These are phyloP conservation scores for Acrocyrtus sp. DNA, from an alignment of 2,888 invertebrate genomes.

Conservation along the genomic window DNA sequence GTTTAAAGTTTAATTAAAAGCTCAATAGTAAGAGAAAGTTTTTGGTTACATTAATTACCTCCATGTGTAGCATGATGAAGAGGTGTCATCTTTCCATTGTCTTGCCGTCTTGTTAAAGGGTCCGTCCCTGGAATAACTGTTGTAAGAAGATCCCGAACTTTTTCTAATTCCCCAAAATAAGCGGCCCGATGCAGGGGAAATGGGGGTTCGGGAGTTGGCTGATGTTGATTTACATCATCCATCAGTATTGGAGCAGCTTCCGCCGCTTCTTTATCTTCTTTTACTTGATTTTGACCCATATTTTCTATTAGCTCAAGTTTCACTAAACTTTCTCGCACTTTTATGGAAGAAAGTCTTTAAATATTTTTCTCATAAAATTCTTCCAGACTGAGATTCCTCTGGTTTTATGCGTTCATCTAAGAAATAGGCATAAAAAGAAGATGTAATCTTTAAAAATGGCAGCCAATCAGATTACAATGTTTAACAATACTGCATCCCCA, in stretches of 20 bases:
- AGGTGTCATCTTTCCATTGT: slow-evolving; percentile 47
- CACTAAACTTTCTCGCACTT: not conserved
- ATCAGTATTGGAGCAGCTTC: slow-evolving; percentile 47
- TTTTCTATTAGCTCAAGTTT: not conserved
- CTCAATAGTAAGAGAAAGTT: too few species aligned
- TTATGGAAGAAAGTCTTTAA: not conserved
- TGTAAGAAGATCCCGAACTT: slow-evolving; percentile 39
- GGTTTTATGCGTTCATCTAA: slow-evolving; percentile 9
- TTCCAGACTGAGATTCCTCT: slow-evolving; percentile 4
- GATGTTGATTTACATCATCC: slow-evolving; percentile 32
- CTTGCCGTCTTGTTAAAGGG: slow-evolving; percentile 43
- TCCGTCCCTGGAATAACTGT: slow-evolving; percentile 35
- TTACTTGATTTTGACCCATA: slow-evolving; percentile 57
- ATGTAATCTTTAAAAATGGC: slow-evolving; percentile 40
- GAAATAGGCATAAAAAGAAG: slow-evolving; percentile 12
- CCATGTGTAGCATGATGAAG: slow-evolving; percentile 50
- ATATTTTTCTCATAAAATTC: not conserved
- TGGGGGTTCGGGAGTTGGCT: slow-evolving; percentile 23
- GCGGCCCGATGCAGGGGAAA: slow-evolving; percentile 49
- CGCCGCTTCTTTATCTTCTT: slow-evolving; percentile 35
- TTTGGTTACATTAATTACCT: too few species aligned
- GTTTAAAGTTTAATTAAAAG: not conserved
- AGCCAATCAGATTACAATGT: slow-evolving; percentile 14
- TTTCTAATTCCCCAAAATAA: slow-evolving; percentile 51
- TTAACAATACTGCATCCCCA: not conserved